Percentiles rank a stretch among this genome's conserved stretches.
phyloP scores from a whole-genome alignment of 1,140 invertebrate species.

The Nebria ingens region DNA sequence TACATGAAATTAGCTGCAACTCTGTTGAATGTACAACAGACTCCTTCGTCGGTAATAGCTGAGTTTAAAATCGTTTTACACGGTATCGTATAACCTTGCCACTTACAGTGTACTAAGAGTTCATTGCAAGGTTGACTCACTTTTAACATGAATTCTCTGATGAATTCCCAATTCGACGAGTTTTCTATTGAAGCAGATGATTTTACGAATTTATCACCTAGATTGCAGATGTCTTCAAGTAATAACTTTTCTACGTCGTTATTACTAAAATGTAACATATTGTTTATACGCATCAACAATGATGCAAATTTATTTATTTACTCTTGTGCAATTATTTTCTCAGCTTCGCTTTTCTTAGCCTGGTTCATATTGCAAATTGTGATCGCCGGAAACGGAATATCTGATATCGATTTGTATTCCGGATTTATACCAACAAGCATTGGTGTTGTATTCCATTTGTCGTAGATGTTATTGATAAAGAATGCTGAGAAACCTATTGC shows the following conservation, averaged over 20 bases:
- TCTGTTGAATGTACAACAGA: slow-evolving; percentile 73
- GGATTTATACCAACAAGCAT: slow-evolving; percentile 63
- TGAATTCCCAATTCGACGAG: not conserved
- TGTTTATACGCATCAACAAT: too few species aligned
- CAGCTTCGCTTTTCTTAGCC: slow-evolving; percentile 50
- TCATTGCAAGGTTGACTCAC: slow-evolving; percentile 64
- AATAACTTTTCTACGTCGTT: not conserved
- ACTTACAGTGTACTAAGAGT: slow-evolving; percentile 57
- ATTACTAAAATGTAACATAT: too few species aligned
- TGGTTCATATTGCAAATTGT: slow-evolving; percentile 75
- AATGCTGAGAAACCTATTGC: slow-evolving; percentile 53
- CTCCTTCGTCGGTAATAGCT: slow-evolving; percentile 66
- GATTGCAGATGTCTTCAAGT: not conserved
- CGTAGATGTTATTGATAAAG: slow-evolving; percentile 60
- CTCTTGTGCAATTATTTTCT: slow-evolving; percentile 34
- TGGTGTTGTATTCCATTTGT: slow-evolving; percentile 56
- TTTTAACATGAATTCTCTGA: not conserved
- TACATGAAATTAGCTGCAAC: slow-evolving; percentile 55
- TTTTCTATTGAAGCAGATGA: too few species aligned
- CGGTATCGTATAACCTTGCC: slow-evolving; percentile 44
- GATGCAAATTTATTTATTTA: too few species aligned
- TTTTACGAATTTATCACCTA: too few species aligned
- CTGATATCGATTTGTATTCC: slow-evolving; percentile 46
- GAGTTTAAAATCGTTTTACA: slow-evolving; percentile 63
- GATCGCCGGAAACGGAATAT: slow-evolving; percentile 66